A percentile compares a stretch with the other conserved stretches of the same genome.
Evolutionary conservation across 2,113 vertebrate species (phyloP).

Genomic region (Scortum barcoo): DNA sequence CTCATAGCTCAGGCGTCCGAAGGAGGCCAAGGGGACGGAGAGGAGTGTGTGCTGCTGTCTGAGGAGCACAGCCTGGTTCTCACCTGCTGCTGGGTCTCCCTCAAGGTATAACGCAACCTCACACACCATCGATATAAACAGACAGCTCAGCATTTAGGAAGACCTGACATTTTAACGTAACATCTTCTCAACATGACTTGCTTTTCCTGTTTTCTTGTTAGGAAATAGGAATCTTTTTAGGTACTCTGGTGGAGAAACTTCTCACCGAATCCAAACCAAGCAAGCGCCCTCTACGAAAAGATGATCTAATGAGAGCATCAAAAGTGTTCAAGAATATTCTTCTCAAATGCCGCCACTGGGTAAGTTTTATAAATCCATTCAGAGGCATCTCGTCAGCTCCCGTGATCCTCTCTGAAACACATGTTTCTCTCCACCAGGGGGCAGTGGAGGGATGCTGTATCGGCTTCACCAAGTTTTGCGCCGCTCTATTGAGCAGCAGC

Average conservation of each 20-base stretch:
- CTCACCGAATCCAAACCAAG: slow-evolving; percentile 42
- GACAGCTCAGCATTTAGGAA: not conserved
- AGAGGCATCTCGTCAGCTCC: accelerated
- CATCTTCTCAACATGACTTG: not conserved
- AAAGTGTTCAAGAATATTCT: slow-evolving; percentile 89
- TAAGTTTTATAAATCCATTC: slow-evolving; percentile 58
- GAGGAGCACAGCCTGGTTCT: slow-evolving; percentile 91
- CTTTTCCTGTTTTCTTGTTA: slow-evolving; percentile 37
- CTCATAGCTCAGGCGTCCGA: slow-evolving; percentile 83
- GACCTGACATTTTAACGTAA: not conserved
- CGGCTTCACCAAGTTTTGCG: slow-evolving; percentile 88
- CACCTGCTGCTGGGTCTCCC: slow-evolving; percentile 94
- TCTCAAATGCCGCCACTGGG: slow-evolving; percentile 93
- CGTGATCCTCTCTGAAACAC: not conserved
- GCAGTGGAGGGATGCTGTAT: slow-evolving; percentile 89
- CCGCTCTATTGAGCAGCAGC: slow-evolving; percentile 79
- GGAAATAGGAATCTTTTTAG: slow-evolving; percentile 87
- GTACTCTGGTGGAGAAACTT: slow-evolving; percentile 84
- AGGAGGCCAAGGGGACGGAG: slow-evolving; percentile 56
- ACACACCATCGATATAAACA: not conserved
- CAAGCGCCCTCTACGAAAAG: slow-evolving; percentile 60
- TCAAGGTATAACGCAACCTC: slow-evolving; percentile 86
- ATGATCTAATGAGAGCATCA: slow-evolving; percentile 79
- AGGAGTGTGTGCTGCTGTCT: slow-evolving; percentile 87
- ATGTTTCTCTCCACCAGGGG: slow-evolving; percentile 81